Conservation (phyloP, 2,113 vertebrate species). For the Callorhinus ursinus region DNA sequence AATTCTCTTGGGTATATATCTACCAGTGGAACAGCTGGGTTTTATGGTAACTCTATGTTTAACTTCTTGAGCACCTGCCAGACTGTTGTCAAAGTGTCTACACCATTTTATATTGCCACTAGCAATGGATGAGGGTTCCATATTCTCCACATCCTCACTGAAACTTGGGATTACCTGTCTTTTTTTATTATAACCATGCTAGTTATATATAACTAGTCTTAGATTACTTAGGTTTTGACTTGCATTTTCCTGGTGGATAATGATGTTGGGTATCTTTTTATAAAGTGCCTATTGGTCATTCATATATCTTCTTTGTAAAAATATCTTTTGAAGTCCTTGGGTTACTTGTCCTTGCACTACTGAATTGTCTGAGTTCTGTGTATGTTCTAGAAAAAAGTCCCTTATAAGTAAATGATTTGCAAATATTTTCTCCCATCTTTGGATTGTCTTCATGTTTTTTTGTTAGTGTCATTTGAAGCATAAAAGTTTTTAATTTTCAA, state of each 20-base stretch:
- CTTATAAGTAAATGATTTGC: not conserved
- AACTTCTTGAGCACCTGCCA: not conserved
- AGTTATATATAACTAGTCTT: not conserved
- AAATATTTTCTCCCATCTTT: not conserved
- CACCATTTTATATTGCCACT: not conserved
- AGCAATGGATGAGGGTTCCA: not conserved
- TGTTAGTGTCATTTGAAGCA: not conserved
- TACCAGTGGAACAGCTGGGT: not conserved
- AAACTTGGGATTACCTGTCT: not conserved
- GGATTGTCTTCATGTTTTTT: not conserved
- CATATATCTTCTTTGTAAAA: not conserved
- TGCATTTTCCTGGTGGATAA: not conserved
- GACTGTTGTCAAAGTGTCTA: not conserved
- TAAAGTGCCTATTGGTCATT: not conserved
- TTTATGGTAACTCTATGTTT: not conserved
- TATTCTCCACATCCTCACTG: not conserved
- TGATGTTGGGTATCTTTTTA: not conserved
- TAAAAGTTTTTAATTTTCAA: not conserved
- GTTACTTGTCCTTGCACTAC: not conserved
- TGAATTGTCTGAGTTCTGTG: not conserved
- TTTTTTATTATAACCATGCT: not conserved
- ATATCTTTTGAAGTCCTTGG: not conserved
- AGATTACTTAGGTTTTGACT: not conserved
- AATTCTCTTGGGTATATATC: not conserved
- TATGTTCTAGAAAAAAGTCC: not conserved